These are phyloP conservation scores for Drosophila equinoxialis DNA, from an alignment of 1,140 invertebrate genomes.

Conservation along the genomic window DNA sequence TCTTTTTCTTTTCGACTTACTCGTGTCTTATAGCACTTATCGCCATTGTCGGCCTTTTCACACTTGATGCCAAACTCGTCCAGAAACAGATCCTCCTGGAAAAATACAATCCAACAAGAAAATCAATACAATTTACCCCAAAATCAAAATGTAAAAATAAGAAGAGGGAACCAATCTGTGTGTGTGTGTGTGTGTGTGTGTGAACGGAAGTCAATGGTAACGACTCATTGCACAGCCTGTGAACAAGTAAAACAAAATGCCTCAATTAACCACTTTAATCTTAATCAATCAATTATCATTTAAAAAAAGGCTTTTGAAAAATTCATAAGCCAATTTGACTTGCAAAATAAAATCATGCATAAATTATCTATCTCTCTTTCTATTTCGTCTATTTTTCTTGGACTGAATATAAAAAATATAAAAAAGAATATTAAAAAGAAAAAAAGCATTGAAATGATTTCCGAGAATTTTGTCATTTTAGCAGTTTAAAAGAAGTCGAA, in stretches of 20 bases:
- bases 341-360: conserved; percentile 6
- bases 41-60: conserved; percentile 66
- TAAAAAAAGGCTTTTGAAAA: neutral
- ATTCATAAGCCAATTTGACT: neutral
- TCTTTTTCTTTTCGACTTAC: conserved; percentile 48
- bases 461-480: conserved; percentile 1
- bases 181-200: neutral
- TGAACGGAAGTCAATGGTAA: conserved; percentile 2
- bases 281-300: conserved; percentile 12
- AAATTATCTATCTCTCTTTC: neutral
- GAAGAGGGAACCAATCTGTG: too few species aligned
- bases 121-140: conserved; percentile 34
- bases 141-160: conserved; percentile 32
- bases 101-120: conserved; percentile 34
- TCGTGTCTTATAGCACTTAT: conserved; percentile 71
- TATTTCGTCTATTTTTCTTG: neutral
- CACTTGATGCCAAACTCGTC: conserved; percentile 74
- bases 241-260: neutral
- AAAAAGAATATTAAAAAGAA: too few species aligned
- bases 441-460: neutral
- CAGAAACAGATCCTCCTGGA: conserved; percentile 76
- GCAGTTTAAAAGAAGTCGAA: neutral
- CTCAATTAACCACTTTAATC: conserved; percentile 3
- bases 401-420: neutral
- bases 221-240: conserved; percentile 5